A percentile compares a stretch with the other conserved stretches of the same genome.
Evolutionary conservation across 23 tunicate genomes (phyloP).

Genomic region (Styela plicata): DNA sequence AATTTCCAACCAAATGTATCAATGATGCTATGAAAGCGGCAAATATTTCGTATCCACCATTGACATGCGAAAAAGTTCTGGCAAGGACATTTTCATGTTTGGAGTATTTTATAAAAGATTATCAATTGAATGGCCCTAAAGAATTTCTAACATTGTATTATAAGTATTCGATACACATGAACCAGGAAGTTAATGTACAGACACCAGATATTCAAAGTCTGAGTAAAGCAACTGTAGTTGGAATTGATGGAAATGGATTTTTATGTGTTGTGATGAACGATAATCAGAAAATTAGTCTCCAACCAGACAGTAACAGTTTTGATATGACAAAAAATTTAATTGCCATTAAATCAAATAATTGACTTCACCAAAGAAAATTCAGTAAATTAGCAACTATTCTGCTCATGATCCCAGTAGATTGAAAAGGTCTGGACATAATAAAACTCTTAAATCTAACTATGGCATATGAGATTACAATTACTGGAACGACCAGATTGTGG

Average conservation of each 20-base stretch:
- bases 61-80: constrained; percentile 63
- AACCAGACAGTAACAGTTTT: constrained; percentile 83
- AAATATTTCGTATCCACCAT: not conserved
- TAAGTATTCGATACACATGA: constrained; percentile 85
- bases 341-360: constrained; percentile 29
- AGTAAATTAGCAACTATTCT: too few relatives aligned
- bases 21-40: constrained; percentile 48
- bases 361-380: too few relatives aligned
- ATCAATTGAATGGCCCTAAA: constrained; percentile 49
- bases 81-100: constrained; percentile 48
- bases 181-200: constrained; percentile 6
- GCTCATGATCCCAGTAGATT: too few relatives aligned
- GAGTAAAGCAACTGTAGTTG: constrained; percentile 40
- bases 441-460: too few relatives aligned
- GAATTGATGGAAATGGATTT: constrained; percentile 71
- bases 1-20: constrained; percentile 63
- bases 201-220: not conserved
- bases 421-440: too few relatives aligned
- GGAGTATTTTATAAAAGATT: constrained; percentile 48
- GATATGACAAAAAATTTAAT: constrained; percentile 67
- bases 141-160: constrained; percentile 64
- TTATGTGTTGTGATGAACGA: constrained; percentile 38
- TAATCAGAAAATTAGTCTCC: constrained; percentile 29
- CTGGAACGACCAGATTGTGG: too few relatives aligned
- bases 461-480: too few relatives aligned